Evolutionary conservation across 1,140 invertebrate genomes (phyloP).

Genomic region (Semibalanus balanoides): DNA sequence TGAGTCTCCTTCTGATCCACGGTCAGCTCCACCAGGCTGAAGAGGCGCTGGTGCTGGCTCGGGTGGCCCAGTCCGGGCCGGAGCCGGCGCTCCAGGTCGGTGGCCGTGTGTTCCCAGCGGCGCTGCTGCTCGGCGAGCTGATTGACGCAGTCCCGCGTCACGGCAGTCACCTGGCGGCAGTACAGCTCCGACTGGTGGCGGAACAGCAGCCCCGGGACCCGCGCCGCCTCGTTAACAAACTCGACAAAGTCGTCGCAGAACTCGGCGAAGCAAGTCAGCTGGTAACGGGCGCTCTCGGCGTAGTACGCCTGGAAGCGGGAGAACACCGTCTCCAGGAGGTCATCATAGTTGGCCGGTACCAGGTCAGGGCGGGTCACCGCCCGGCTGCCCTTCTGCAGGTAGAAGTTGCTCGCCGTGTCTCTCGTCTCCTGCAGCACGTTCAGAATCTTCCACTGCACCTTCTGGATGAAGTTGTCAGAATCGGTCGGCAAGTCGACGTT

Average conservation of each 20-base stretch:
- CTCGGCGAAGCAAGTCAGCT: neutral
- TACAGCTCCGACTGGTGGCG: neutral
- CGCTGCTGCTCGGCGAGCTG: neutral
- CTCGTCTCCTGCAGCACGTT: neutral
- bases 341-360: neutral
- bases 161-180: neutral
- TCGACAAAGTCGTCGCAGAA: neutral
- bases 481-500: neutral
- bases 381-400: neutral
- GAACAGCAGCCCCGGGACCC: neutral
- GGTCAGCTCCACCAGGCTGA: neutral
- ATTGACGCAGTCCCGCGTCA: neutral
- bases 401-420: neutral
- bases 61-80: neutral
- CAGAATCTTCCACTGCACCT: neutral
- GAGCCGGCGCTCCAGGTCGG: neutral
- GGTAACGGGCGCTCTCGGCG: neutral
- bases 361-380: neutral
- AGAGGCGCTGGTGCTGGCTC: neutral
- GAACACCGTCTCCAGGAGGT: neutral
- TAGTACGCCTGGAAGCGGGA: neutral
- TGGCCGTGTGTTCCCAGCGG: neutral
- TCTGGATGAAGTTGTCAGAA: neutral
- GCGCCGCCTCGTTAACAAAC: neutral
- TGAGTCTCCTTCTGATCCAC: neutral